These are phyloP conservation scores for Puma concolor DNA, from an alignment of 2,113 vertebrate genomes.

Conservation along the genomic window DNA sequence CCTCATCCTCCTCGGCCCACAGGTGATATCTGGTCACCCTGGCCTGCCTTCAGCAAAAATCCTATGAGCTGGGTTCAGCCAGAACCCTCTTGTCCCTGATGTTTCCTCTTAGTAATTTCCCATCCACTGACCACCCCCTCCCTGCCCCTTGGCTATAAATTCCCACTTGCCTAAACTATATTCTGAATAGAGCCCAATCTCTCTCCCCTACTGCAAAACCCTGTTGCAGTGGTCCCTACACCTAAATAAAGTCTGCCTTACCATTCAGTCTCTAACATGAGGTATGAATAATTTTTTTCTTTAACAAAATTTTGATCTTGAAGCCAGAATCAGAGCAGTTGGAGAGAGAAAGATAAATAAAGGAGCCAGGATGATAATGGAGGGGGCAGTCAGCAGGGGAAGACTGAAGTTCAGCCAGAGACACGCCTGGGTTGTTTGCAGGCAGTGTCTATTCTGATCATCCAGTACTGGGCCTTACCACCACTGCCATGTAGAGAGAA, in stretches of 20 bases:
- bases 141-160: neutral
- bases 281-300: neutral
- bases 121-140: neutral
- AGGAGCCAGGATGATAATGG: neutral
- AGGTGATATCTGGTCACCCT: neutral
- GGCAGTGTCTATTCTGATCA: neutral
- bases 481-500: neutral
- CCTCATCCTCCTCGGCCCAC: neutral
- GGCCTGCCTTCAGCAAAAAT: neutral
- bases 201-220: neutral
- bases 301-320: slow-evolving; percentile 27
- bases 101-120: neutral
- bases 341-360: neutral
- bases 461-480: neutral
- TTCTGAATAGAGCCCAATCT: neutral
- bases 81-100: neutral
- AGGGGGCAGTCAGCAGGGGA: neutral
- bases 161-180: neutral
- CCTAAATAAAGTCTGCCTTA: neutral
- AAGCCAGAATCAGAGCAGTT: neutral
- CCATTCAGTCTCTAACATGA: neutral
- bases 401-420: neutral
- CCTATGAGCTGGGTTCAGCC: neutral
- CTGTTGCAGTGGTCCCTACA: neutral
- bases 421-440: neutral